A percentile compares a stretch with the other conserved stretches of the same genome.
phyloP scores from a whole-genome alignment of 2,797 vertebrate genomes.

The Forpus xanthops region DNA sequence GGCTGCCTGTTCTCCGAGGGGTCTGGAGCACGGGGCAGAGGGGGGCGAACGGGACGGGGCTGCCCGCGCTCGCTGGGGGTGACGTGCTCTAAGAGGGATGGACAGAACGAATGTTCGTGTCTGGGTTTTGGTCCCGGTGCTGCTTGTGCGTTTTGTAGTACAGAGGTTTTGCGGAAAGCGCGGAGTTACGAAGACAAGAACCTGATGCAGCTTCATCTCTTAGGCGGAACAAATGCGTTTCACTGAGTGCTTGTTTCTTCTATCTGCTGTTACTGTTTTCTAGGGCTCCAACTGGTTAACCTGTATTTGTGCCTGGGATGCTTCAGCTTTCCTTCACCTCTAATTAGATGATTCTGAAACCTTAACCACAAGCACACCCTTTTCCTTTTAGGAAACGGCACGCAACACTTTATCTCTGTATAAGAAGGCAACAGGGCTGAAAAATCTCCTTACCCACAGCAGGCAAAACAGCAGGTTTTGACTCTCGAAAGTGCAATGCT shows the following conservation, averaged over 20 bases:
- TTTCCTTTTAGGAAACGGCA: neutral
- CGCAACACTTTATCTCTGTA: accelerated
- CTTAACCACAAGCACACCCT: accelerated
- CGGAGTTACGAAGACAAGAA: accelerated
- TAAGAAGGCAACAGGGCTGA: neutral
- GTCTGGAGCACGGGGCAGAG: too few species aligned
- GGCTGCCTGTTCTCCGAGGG: neutral
- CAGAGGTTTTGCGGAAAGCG: accelerated
- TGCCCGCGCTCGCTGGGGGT: accelerated
- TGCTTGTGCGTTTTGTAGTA: accelerated
- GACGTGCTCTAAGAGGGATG: accelerated
- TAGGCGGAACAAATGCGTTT: too few species aligned
- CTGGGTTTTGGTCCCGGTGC: accelerated
- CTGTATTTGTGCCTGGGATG: neutral
- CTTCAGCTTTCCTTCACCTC: neutral
- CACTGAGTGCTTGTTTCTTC: accelerated
- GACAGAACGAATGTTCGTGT: accelerated
- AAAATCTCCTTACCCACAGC: neutral
- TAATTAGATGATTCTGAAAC: neutral
- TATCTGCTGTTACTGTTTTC: neutral
- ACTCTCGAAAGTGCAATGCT: neutral
- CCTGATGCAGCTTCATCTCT: neutral
- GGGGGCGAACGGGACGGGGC: accelerated
- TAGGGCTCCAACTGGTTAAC: neutral
- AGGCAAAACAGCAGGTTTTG: neutral